Percentiles rank a stretch among this genome's conserved stretches.
Evolutionary conservation across 1,140 invertebrate species (phyloP).

Genomic region (Leptopilina clavipes): DNA sequence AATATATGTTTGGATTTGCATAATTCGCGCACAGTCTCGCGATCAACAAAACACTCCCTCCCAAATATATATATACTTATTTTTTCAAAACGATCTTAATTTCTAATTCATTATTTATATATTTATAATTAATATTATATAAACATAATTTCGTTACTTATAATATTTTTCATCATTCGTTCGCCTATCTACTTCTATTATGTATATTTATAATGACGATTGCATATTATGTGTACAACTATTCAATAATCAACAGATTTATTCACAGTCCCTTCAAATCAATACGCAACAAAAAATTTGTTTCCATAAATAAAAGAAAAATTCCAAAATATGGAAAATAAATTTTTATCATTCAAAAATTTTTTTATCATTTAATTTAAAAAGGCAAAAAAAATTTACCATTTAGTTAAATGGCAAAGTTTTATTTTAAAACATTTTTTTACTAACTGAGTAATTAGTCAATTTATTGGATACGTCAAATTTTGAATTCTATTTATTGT

Average conservation of each 20-base stretch:
- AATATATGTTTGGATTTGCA: constrained; percentile 37
- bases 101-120: constrained; percentile 25
- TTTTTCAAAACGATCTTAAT: constrained; percentile 10
- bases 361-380: too few relatives aligned
- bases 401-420: too few relatives aligned
- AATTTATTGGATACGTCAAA: too few relatives aligned
- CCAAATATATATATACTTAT: not conserved
- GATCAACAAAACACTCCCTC: constrained; percentile 43
- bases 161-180: constrained; percentile 24
- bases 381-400: too few relatives aligned
- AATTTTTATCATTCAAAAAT: too few relatives aligned
- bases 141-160: constrained; percentile 7
- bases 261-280: constrained; percentile 36
- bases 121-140: constrained; percentile 18
- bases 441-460: too few relatives aligned
- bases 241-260: constrained; percentile 61
- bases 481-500: too few relatives aligned
- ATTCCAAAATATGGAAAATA: not conserved
- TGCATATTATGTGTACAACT: constrained; percentile 46
- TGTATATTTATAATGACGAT: constrained; percentile 11
- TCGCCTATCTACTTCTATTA: constrained; percentile 40
- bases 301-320: not conserved
- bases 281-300: not conserved
- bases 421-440: too few relatives aligned
- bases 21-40: constrained; percentile 36